These are phyloP conservation scores for Anodontia alba DNA, from an alignment of 2,888 invertebrate genomes.

Conservation along the genomic window DNA sequence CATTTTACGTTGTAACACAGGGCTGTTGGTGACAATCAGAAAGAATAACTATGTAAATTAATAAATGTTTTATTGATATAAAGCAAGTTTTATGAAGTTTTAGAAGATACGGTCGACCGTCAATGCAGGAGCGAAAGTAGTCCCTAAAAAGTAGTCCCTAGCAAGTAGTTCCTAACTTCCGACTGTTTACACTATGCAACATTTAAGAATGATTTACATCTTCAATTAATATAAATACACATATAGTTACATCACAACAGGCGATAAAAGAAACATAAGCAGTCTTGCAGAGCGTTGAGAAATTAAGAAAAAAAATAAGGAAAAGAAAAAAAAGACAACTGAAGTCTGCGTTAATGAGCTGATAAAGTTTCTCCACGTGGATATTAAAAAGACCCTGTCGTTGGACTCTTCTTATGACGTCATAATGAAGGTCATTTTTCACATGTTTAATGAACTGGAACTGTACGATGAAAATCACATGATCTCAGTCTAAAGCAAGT, in stretches of 20 bases:
- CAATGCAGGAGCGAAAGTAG: constrained; percentile 23
- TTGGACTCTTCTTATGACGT: constrained; percentile 18
- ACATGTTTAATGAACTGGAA: constrained; percentile 19
- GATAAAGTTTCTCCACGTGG: constrained; percentile 3
- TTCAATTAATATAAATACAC: constrained; percentile 19
- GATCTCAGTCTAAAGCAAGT: constrained; percentile 24
- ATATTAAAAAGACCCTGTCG: neutral
- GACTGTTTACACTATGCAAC: constrained; percentile 20
- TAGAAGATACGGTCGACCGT: constrained; percentile 26
- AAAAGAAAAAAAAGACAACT: too few relatives aligned
- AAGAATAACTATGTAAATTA: constrained; percentile 3
- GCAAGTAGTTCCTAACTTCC: constrained; percentile 4
- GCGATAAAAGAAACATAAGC: constrained; percentile 11
- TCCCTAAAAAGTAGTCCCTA: constrained; percentile 11
- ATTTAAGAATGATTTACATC: constrained; percentile 18
- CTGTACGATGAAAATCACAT: constrained; percentile 9
- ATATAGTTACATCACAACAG: constrained; percentile 19
- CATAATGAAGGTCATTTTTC: neutral
- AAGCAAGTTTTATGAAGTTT: constrained; percentile 22
- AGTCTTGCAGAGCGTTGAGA: constrained; percentile 11
- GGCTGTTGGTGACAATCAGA: too few relatives aligned
- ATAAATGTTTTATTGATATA: constrained; percentile 22
- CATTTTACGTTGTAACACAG: too few relatives aligned
- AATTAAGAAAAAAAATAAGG: neutral
- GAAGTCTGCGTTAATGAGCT: constrained; percentile 15